Base-by-base conservation (phyloP, 1,140 invertebrate genomes). In the Pristionchus pacificus region DNA sequence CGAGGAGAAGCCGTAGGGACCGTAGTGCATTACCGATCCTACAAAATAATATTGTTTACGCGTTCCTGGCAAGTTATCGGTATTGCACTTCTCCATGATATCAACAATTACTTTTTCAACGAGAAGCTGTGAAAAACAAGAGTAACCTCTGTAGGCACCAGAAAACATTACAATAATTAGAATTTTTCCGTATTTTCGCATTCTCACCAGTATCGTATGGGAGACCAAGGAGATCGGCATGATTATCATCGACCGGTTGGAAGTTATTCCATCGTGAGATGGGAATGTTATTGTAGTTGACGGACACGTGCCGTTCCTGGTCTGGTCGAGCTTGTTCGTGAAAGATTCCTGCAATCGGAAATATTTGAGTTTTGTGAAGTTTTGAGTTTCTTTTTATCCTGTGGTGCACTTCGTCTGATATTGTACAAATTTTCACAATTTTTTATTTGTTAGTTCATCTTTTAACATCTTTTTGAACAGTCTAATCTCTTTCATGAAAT, bases 1-100 rank as follows among this genome's bases (percentile, higher is more conserved):
- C 14, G 68, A 60, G 15, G 80, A 78, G 69, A 82, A 82, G 0
- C 80, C 82, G 60, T 72, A 84, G 6, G 78, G 64, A 28, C 77
- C 80, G 63, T 82, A 82, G 64, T 84, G 81, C 80, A 82, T 82
- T 13, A 82, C 82, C 62, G 79, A 81, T 2, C 79, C 79, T 76
- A 32, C 59, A 76, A 49, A 70, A 10, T 31, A 71, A 0, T n/a
- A n/a, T n/a, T n/a, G n/a, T 24, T 57, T 19, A 19, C 24, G 19
- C 55, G 24, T 57, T 57, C 24, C 55, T 19, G 24, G 24, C 55
- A 57, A 57, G 24, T 57, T 57, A 57, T 24, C 55, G n/a, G n/a
- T 57, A 57, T 24, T 24, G 65, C 33, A 55, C 32, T 24, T 66
- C 13, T 2, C 32, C 32, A 2, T 31, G 19, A 31, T 66, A 49